Evolutionary conservation across 2,888 invertebrate genomes (phyloP), one percentile per base, ranked within the genome.

Genomic region (Germaria angustata): DNA sequence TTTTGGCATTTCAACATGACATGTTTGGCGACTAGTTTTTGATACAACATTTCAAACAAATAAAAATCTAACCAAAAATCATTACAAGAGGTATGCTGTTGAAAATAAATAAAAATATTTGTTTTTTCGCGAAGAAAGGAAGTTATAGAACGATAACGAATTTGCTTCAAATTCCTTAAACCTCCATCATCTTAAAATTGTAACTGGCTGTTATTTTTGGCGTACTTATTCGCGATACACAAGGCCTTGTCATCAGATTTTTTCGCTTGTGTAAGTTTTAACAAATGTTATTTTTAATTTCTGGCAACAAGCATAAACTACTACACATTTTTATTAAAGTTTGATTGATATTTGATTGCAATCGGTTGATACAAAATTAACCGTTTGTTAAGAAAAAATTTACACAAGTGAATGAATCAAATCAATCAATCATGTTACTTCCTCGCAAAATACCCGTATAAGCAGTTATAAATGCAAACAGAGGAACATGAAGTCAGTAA

Each of bases 1-100:
- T 83, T 85, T 85, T 81, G 85, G 83, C 84, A 83, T 81, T 80
- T 75, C 66, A 63, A 85, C 85, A 84, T 84, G 85, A 84, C 85
- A 83, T 75, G 84, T 83, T 77, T 83, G 84, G 82, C 80, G 85
- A 80, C 84, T 80, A 59, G 80, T 65, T 79, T 71, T 82, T 46
- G 59, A 61, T 53, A 66, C 57, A 79, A 51, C 51, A 39, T 66
- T 77, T 55, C 24, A 59, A 41, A n/a, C 32, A 49, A 49, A 77
- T 36, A 46, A 66, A 51, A 61, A 41, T n/a, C 8, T 39, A 63
- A 53, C 20, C 15, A 15, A 28, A n/a, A 61, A n/a, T 17, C 15
- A 51, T 15, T 15, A 9, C 51, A 34, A 69, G 32, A 68, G 59
- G 17, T 44, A 63, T 63, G 41, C 63, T 65, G 5, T 39, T 28